A percentile compares a stretch with the other conserved stretches of the same genome.
Evolutionary conservation across 2,113 vertebrate genomes (phyloP).

Genomic region (Gulo gulo): DNA sequence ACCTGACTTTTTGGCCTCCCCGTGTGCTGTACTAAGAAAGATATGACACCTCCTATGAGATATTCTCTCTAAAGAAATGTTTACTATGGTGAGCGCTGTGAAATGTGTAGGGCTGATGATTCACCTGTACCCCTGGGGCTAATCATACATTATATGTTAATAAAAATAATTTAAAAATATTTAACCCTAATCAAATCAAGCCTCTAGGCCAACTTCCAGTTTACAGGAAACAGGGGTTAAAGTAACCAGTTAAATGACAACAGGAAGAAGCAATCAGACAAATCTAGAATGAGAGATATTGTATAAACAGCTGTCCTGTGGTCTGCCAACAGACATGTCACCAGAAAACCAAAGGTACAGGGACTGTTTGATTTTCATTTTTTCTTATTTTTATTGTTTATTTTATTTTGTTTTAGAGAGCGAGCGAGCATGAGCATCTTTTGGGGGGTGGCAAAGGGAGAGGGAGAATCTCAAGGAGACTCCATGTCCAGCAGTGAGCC

Average conservation of each 20-base stretch:
- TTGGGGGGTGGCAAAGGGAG: neutral
- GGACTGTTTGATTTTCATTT: neutral
- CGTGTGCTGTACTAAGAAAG: neutral
- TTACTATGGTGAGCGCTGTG: neutral
- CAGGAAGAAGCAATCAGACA: neutral
- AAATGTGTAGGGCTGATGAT: too few relatives aligned
- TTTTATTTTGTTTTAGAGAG: neutral
- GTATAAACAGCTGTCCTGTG: neutral
- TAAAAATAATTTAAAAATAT: neutral
- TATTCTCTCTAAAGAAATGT: neutral
- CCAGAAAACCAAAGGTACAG: neutral
- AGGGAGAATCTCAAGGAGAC: neutral
- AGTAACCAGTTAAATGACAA: neutral
- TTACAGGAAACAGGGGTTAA: neutral
- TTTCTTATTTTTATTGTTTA: neutral
- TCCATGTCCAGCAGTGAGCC: neutral
- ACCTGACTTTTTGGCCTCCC: neutral
- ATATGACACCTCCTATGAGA: neutral
- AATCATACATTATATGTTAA: too few relatives aligned
- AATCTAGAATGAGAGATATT: neutral
- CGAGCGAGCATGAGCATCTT: neutral
- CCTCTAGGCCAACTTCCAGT: neutral
- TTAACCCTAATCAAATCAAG: neutral
- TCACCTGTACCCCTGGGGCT: too few relatives aligned
- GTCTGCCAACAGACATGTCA: neutral